Base-by-base conservation (phyloP, 1,140 invertebrate species). In the Penaeus japonicus region DNA sequence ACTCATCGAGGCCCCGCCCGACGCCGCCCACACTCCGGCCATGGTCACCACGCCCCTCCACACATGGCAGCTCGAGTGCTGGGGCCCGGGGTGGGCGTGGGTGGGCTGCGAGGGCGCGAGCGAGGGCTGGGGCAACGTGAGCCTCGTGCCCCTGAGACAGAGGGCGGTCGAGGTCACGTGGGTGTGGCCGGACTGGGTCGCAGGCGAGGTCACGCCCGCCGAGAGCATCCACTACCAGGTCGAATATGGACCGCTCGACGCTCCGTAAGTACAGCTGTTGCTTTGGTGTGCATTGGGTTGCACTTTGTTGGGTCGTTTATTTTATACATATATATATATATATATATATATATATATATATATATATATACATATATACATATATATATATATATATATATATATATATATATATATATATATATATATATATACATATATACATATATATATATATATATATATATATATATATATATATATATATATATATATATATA, bases 141-240 rank as follows among this genome's bases (percentile, higher is more conserved):
- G 79, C 24, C 65, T 88, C 32, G 86, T 88, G 59, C 86, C 86
- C 47, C 79, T 88, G 27, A 81, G 30, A 30, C 86, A 88, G 62
- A 70, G 86, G 22, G 86, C 86, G 35, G 86, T 88, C 77, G 86
- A 82, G 62, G 86, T 88, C 57, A 88, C 86, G 35, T 88, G 86
- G 86, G 80, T 88, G 79, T 88, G 86, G 86, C 86, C 86, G 1
- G 86, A 82, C 20, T 54, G 86, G 79, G 62, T 32, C 35, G 30
- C 24, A 17, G 79, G 39, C 0, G 78, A 47, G 1, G 47, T 24
- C 17, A 20, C 20, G 7, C 32, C 62, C 24, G 27, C 24, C 7
- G 53, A 32, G 12, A 65, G 80, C 27, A 24, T 88, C 47, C 78
- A 82, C 57, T 88, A 88, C 62, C 79, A 83, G 79, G 86, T 88